Conservation (phyloP, 2,888 invertebrate species). For the Epirrhoe tristata region DNA sequence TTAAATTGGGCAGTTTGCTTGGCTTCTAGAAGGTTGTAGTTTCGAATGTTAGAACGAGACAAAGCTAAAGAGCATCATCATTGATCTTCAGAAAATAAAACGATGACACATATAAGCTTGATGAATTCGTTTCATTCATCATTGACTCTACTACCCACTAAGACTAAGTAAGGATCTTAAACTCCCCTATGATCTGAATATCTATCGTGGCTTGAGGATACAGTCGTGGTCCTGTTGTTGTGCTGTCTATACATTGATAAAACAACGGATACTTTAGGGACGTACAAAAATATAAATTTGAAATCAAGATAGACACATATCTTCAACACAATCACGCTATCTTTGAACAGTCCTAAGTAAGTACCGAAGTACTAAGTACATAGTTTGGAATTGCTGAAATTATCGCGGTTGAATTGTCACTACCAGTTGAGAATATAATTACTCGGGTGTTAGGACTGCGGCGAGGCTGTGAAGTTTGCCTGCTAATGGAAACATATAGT, state of each 20-base stretch:
- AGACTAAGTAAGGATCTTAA: no score
- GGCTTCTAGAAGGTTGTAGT: background rate
- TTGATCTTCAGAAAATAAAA: background rate
- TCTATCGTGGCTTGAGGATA: background rate
- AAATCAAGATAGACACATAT: background rate
- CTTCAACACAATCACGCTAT: background rate
- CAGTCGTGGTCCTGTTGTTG: background rate
- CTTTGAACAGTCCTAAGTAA: background rate
- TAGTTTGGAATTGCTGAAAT: constrained; percentile 12
- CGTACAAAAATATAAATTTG: background rate
- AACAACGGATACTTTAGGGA: no score
- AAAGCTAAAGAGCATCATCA: no score
- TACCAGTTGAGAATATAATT: constrained; percentile 12
- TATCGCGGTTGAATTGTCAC: constrained; percentile 19
- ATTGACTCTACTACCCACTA: no score
- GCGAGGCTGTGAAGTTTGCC: constrained; percentile 13
- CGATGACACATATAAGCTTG: no score
- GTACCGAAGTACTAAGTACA: background rate
- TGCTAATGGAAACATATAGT: constrained; percentile 22
- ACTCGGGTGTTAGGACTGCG: constrained; percentile 5
- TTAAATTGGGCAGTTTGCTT: background rate
- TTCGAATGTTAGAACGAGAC: background rate
- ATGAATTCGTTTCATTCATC: no score
- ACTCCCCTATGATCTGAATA: background rate
- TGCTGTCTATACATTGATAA: no score